Percentiles rank a stretch among this genome's conserved stretches.
Evolutionary conservation across 2,113 vertebrate species (phyloP).

Genomic region (Dinomys branickii): DNA sequence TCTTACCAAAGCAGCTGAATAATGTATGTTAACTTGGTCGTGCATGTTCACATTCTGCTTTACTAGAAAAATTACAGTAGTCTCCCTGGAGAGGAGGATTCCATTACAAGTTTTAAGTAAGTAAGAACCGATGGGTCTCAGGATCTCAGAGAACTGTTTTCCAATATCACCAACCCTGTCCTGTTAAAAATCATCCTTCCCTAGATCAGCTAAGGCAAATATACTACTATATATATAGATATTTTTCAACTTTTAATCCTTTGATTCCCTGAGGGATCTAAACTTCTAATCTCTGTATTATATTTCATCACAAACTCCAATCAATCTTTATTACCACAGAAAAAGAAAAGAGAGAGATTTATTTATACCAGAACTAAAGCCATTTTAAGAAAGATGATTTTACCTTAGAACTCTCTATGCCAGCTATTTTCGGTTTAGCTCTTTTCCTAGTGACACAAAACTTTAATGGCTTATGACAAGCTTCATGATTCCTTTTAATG

Average conservation of each 20-base stretch:
- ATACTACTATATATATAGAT: background rate
- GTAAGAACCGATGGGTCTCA: conserved; percentile 32
- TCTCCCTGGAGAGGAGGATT: background rate
- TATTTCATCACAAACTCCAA: conserved; percentile 47
- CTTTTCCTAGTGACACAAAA: conserved; percentile 43
- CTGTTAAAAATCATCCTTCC: conserved; percentile 22
- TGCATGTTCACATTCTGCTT: background rate
- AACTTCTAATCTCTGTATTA: conserved; percentile 31
- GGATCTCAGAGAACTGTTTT: conserved; percentile 35
- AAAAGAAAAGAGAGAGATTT: background rate
- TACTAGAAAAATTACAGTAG: conserved; percentile 38
- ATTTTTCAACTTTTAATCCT: conserved; percentile 34
- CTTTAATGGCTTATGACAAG: background rate
- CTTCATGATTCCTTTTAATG: conserved; percentile 3
- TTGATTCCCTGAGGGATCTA: conserved; percentile 13
- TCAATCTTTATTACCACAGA: conserved; percentile 30
- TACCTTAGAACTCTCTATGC: background rate
- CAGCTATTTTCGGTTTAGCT: conserved; percentile 37
- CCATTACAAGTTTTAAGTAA: conserved; percentile 28
- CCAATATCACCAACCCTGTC: conserved; percentile 35
- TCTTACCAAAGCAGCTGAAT: conserved; percentile 20
- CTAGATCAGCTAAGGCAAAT: background rate
- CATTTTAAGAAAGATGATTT: conserved; percentile 48
- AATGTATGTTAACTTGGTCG: background rate
- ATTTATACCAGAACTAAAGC: conserved; percentile 43